phyloP scores from a whole-genome alignment of 1,140 invertebrate genomes.

The Colletes gigas region DNA sequence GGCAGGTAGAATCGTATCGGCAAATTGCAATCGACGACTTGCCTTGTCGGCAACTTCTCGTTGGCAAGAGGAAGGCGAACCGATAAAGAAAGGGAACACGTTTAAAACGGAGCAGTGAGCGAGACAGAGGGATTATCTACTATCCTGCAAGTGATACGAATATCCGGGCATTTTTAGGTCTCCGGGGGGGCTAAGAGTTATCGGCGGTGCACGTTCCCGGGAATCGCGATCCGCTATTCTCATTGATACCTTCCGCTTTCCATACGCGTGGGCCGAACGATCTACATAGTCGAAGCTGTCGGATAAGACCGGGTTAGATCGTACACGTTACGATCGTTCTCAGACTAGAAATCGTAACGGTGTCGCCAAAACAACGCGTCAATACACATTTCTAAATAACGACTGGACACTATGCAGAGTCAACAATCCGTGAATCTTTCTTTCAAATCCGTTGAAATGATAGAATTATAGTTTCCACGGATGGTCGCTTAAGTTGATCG shows the following conservation, averaged over 20 bases:
- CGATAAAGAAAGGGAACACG: conserved; percentile 26
- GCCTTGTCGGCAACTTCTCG: conserved; percentile 74
- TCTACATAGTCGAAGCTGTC: conserved; percentile 32
- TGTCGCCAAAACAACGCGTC: conserved; percentile 6
- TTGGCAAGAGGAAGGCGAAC: conserved; percentile 40
- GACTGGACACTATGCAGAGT: not conserved
- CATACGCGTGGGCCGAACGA: conserved; percentile 43
- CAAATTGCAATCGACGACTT: conserved; percentile 78
- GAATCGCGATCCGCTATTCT: conserved; percentile 44
- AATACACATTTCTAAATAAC: not conserved
- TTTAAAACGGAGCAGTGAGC: not conserved
- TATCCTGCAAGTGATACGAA: conserved; percentile 57
- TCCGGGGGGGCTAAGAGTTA: conserved; percentile 49
- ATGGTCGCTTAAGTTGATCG: too few relatives aligned
- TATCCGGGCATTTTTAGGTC: conserved; percentile 65
- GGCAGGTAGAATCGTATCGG: conserved; percentile 78
- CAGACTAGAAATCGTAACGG: conserved; percentile 22
- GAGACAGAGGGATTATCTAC: conserved; percentile 50
- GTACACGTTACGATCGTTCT: conserved; percentile 11
- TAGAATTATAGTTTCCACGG: too few relatives aligned
- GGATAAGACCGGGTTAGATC: conserved; percentile 24
- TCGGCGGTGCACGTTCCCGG: conserved; percentile 51
- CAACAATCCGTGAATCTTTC: not conserved
- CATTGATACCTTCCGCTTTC: conserved; percentile 54
- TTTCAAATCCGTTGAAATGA: too few relatives aligned